Conservation (phyloP, 1,140 invertebrate species). For the Pemphigus obesinymphae region DNA sequence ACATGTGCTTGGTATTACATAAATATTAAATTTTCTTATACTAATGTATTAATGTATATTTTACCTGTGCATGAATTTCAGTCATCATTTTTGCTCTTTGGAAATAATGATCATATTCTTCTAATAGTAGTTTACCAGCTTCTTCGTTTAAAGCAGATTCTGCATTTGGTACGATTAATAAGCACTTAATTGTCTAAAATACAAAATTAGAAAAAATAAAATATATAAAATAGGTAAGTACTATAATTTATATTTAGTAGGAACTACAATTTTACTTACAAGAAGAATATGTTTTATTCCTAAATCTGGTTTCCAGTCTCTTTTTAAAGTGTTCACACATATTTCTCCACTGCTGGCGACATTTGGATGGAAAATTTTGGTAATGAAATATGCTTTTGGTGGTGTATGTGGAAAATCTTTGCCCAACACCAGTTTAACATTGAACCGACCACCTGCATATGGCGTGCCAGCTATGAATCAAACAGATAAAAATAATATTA, state of each 20-base stretch:
- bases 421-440: conserved; percentile 82
- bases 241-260: too few relatives aligned
- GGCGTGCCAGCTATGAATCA: conserved; percentile 69
- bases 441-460: conserved; percentile 77
- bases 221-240: too few relatives aligned
- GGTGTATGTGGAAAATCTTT: conserved; percentile 91
- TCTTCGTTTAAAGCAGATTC: conserved; percentile 93
- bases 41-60: too few relatives aligned
- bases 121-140: conserved; percentile 83
- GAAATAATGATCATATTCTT: conserved; percentile 87
- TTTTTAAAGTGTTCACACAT: conserved; percentile 95
- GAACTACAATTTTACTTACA: conserved; percentile 60
- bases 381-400: conserved; percentile 92
- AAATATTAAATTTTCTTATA: too few relatives aligned
- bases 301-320: conserved; percentile 93
- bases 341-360: conserved; percentile 89
- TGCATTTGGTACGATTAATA: conserved; percentile 89
- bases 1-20: too few relatives aligned
- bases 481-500: conserved; percentile 44
- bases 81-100: conserved; percentile 89
- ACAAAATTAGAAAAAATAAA: not conserved
- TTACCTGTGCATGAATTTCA: conserved; percentile 80
- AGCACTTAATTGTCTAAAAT: conserved; percentile 79
- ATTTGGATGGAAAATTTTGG: conserved; percentile 97
- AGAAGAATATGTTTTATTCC: conserved; percentile 93